Percentiles rank a stretch among this genome's conserved stretches.
Conservation (phyloP, 2,113 vertebrate species). For the Crotalus viridis region DNA sequence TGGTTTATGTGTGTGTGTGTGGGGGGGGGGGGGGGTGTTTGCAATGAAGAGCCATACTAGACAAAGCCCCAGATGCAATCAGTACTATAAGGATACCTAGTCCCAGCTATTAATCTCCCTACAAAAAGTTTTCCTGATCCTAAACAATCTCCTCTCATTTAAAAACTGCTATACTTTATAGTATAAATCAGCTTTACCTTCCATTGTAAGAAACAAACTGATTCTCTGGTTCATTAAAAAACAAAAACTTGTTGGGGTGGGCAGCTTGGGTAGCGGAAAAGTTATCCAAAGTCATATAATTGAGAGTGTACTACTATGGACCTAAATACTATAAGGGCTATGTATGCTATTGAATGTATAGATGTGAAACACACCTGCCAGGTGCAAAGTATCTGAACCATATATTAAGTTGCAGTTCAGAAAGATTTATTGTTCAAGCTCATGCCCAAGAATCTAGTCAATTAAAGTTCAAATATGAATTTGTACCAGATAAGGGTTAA, state of each 20-base stretch:
- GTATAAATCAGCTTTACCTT: not conserved
- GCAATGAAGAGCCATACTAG: not conserved
- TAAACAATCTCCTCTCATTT: not conserved
- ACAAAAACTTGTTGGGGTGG: not conserved
- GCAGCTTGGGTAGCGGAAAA: not conserved
- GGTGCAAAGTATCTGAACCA: not conserved
- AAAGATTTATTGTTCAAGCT: not conserved
- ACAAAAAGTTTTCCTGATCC: not conserved
- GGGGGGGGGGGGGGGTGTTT: too few relatives aligned
- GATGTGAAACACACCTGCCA: not conserved
- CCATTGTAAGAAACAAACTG: not conserved
- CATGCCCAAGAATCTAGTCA: too few relatives aligned
- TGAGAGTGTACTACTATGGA: slow-evolving; percentile 15
- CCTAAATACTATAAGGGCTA: not conserved
- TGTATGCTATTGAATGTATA: not conserved
- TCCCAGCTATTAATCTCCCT: not conserved
- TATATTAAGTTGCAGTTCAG: not conserved
- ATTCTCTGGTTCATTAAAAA: not conserved
- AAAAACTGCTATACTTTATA: not conserved
- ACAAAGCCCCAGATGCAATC: not conserved
- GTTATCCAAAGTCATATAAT: not conserved
- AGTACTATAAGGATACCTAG: not conserved
- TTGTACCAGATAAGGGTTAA: not conserved
- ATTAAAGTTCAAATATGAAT: not conserved
- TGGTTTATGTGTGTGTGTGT: not conserved